Evolutionary conservation across 1,140 invertebrate genomes (phyloP).

Genomic region (Druon quercuslanigerum): DNA sequence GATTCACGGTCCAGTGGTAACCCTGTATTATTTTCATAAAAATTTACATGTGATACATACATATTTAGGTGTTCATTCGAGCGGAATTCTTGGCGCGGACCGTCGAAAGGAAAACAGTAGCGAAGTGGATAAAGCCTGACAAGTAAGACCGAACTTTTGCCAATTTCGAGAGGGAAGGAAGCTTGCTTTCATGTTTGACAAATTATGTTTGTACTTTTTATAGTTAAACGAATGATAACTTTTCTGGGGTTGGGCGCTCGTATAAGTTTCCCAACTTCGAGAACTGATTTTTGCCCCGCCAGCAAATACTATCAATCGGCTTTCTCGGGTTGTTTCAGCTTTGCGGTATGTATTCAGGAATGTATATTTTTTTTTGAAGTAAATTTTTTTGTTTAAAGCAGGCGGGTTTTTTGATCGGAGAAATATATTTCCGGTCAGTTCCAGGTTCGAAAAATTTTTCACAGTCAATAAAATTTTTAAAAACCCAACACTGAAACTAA

Average conservation of each 20-base stretch:
- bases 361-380: too few relatives aligned
- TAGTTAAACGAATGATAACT: slow-evolving; percentile 4
- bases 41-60: background rate
- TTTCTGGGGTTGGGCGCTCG: background rate
- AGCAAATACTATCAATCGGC: background rate
- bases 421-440: too few relatives aligned
- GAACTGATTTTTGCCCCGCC: slow-evolving; percentile 7
- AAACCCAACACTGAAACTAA: too few relatives aligned
- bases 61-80: slow-evolving; percentile 19
- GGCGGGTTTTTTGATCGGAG: too few relatives aligned
- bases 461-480: too few relatives aligned
- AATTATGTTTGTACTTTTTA: slow-evolving; percentile 38
- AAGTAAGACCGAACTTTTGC: slow-evolving; percentile 27
- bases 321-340: too few relatives aligned
- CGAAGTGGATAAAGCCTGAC: slow-evolving; percentile 14
- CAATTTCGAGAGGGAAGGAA: slow-evolving; percentile 16
- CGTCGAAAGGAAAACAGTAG: background rate
- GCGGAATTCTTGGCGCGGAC: slow-evolving; percentile 11
- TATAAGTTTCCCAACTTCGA: slow-evolving; percentile 1
- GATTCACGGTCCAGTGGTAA: too few relatives aligned
- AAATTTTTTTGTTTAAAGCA: too few relatives aligned
- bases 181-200: slow-evolving; percentile 14
- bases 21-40: background rate
- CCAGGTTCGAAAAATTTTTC: too few relatives aligned
- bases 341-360: too few relatives aligned